Evolutionary conservation across 2,797 vertebrate genomes (phyloP).

Genomic region (Gallirallus australis): DNA sequence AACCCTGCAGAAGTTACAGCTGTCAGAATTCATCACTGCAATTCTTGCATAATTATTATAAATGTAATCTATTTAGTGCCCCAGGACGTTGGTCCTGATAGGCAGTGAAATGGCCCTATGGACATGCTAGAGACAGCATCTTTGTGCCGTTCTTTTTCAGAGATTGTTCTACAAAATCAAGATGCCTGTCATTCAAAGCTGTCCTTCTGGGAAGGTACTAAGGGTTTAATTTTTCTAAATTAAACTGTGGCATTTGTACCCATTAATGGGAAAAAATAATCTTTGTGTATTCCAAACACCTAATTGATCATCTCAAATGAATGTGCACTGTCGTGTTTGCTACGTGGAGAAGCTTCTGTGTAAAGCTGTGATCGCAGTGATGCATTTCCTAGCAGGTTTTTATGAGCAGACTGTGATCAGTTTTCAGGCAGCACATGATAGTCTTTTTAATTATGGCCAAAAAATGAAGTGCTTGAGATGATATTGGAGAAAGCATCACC

Average conservation of each 20-base stretch:
- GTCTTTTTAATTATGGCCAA: constrained; percentile 26
- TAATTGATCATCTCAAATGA: neutral
- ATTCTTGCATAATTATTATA: constrained; percentile 36
- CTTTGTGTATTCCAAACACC: neutral
- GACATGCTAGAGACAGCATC: neutral
- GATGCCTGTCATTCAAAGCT: constrained; percentile 38
- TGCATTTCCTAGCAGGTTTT: neutral
- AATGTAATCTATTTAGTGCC: constrained; percentile 19
- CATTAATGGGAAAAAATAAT: neutral
- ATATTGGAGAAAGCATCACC: neutral
- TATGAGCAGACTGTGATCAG: neutral
- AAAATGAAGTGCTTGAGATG: constrained; percentile 30
- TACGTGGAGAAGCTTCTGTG: neutral
- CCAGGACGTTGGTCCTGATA: neutral
- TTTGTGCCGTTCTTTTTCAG: neutral
- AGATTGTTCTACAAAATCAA: constrained; percentile 30
- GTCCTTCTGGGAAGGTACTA: neutral
- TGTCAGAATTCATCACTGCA: constrained; percentile 55
- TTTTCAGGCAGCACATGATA: neutral
- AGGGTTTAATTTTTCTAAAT: constrained; percentile 29
- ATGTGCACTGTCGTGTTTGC: neutral
- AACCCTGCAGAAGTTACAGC: constrained; percentile 3
- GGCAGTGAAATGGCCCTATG: constrained; percentile 49
- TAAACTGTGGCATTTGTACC: neutral
- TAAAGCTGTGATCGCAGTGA: neutral